Conservation (phyloP, 2,113 vertebrate genomes). For the Catharus bicknelli region DNA sequence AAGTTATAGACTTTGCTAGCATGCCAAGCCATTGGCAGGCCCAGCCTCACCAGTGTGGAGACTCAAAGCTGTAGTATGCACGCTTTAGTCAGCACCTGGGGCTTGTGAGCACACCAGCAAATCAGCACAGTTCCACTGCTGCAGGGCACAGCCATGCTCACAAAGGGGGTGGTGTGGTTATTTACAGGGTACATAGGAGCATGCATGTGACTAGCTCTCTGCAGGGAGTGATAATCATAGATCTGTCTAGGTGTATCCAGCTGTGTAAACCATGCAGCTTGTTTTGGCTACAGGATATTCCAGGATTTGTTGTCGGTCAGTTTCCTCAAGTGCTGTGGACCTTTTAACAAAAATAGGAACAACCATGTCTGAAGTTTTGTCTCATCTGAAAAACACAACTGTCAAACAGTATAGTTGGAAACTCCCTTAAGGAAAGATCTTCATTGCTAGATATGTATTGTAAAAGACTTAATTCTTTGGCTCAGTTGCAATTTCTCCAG, state of each 20-base stretch:
- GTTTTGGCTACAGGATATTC: background rate
- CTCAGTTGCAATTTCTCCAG: background rate
- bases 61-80: rapidly evolving
- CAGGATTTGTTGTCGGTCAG: background rate
- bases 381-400: background rate
- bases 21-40: background rate
- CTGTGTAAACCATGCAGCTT: background rate
- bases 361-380: background rate
- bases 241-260: background rate
- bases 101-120: background rate
- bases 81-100: background rate
- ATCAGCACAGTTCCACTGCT: background rate
- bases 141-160: background rate
- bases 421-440: background rate
- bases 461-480: background rate
- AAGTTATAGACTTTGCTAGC: background rate
- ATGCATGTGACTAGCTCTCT: background rate
- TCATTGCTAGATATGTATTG: background rate
- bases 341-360: background rate
- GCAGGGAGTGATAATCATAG: background rate
- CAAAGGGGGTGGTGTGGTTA: background rate
- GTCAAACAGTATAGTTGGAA: background rate
- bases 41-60: background rate
- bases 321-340: background rate
- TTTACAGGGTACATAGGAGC: background rate